phyloP scores from a whole-genome alignment of 2,113 vertebrate species.

The Megaceryle torquata region DNA sequence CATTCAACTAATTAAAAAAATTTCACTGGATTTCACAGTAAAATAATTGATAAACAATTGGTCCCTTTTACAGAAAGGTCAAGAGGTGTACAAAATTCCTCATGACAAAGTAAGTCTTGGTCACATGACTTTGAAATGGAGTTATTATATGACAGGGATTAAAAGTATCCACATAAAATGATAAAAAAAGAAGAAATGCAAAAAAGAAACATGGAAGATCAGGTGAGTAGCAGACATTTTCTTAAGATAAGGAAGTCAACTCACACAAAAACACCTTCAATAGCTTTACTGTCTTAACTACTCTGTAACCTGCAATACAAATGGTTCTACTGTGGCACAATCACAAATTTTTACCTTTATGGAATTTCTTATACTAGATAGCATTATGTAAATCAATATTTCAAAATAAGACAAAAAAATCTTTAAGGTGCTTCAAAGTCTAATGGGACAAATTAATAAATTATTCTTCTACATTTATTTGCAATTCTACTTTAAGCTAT shows the following conservation, averaged over 20 bases:
- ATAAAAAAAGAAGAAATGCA: neutral
- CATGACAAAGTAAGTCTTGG: neutral
- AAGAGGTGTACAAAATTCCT: neutral
- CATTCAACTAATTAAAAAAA: neutral
- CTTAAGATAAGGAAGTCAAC: neutral
- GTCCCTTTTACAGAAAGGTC: neutral
- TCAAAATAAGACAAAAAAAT: neutral
- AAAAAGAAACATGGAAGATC: neutral
- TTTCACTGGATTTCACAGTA: neutral
- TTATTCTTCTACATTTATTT: neutral
- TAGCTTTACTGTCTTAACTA: neutral
- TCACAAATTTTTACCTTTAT: neutral
- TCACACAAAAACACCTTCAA: neutral
- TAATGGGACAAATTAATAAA: neutral
- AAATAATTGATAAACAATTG: neutral
- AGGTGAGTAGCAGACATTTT: neutral
- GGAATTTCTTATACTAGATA: neutral
- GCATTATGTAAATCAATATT: neutral
- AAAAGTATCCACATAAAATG: neutral
- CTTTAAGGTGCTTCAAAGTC: neutral
- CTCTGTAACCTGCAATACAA: neutral
- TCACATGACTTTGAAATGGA: neutral
- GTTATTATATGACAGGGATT: neutral
- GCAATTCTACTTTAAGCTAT: neutral
- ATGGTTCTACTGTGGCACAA: neutral